Conservation (phyloP, 2,797 vertebrate genomes). For the Astyanax mexicanus region DNA sequence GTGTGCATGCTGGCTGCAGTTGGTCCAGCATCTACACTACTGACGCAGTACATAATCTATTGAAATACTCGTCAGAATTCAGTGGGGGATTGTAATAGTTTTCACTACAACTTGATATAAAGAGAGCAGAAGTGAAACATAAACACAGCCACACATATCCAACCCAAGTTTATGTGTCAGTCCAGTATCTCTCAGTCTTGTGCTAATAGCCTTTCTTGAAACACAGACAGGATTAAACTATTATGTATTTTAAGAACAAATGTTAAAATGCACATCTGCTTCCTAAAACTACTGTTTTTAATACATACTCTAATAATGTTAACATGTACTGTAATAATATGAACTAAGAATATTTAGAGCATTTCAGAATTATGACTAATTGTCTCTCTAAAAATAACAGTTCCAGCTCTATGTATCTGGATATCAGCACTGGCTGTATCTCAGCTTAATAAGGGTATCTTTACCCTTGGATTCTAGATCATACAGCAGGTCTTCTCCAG, state of each 20-base stretch:
- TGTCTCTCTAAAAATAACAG: too few relatives aligned
- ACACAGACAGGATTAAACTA: neutral
- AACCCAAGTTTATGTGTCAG: slow-evolving; percentile 6
- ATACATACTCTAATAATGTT: too few relatives aligned
- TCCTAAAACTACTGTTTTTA: too few relatives aligned
- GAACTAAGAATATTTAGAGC: too few relatives aligned
- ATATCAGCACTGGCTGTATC: too few relatives aligned
- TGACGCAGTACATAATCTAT: slow-evolving; percentile 45
- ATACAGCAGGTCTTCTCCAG: too few relatives aligned
- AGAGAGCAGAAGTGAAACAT: slow-evolving; percentile 15
- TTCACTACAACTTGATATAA: slow-evolving; percentile 23
- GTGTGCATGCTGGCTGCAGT: slow-evolving; percentile 16
- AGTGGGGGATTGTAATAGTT: slow-evolving; percentile 22
- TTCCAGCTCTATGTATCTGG: too few relatives aligned
- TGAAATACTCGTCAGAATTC: slow-evolving; percentile 46
- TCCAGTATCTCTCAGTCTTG: neutral
- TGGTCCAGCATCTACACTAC: slow-evolving; percentile 13
- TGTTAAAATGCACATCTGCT: too few relatives aligned
- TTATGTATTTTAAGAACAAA: neutral
- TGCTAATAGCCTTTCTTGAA: neutral
- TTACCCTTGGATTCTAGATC: too few relatives aligned
- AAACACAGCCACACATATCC: neutral
- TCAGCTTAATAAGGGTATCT: too few relatives aligned
- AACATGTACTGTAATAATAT: too few relatives aligned
- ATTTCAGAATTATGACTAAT: too few relatives aligned